A percentile compares a stretch with the other conserved stretches of the same genome.
phyloP scores from a whole-genome alignment of 1,140 invertebrate genomes.

The Drosophila azteca region DNA sequence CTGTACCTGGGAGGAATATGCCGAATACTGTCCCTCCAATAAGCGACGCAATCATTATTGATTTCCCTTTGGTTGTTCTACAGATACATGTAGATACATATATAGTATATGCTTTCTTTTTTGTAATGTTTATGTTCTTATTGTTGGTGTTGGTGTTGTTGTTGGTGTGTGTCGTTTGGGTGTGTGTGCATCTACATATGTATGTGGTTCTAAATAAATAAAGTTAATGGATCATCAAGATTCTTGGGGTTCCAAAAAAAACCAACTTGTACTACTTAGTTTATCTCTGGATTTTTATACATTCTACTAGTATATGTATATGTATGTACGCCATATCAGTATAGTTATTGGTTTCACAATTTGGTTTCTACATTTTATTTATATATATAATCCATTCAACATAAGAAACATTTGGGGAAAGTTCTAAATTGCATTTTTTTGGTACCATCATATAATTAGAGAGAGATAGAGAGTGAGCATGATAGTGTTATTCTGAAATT shows the following conservation, averaged over 20 bases:
- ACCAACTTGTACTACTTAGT: not conserved
- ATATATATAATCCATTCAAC: too few species aligned
- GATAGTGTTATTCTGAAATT: too few species aligned
- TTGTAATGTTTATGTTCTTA: constrained; percentile 26
- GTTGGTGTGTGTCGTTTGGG: constrained; percentile 7
- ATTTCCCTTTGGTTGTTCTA: constrained; percentile 18
- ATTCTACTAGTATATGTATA: not conserved
- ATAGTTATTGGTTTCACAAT: not conserved
- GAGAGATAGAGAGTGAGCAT: too few species aligned
- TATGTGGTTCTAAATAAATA: constrained; percentile 4
- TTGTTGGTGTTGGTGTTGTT: constrained; percentile 30
- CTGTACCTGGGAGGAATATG: constrained; percentile 88
- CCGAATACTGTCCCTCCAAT: constrained; percentile 87
- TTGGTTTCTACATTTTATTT: too few species aligned
- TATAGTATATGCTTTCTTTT: constrained; percentile 35
- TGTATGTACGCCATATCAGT: not conserved
- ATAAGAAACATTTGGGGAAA: too few species aligned
- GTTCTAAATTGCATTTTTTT: too few species aligned
- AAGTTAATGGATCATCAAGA: not conserved
- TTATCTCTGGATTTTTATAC: constrained; percentile 1
- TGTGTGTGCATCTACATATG: constrained; percentile 2
- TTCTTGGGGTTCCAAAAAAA: not conserved
- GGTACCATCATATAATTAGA: too few species aligned
- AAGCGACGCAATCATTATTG: constrained; percentile 84
- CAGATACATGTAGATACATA: constrained; percentile 10